Percentiles rank a stretch among this genome's conserved stretches.
phyloP scores from a whole-genome alignment of 2,888 invertebrate species.

The Meandrusa payeni region DNA sequence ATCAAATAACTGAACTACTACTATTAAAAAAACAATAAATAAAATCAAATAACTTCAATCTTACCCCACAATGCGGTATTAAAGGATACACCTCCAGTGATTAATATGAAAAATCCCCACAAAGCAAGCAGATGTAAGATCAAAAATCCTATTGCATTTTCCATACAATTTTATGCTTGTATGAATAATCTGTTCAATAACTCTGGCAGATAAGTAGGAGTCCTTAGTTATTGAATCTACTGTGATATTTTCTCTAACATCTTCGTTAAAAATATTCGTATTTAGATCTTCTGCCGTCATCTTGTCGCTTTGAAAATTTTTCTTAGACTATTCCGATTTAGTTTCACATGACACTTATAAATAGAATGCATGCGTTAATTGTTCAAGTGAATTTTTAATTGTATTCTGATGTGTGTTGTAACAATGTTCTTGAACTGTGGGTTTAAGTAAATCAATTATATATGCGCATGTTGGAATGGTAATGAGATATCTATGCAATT shows the following conservation, averaged over 20 bases:
- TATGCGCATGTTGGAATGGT: constrained; percentile 1
- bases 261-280: constrained; percentile 8
- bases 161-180: constrained; percentile 81
- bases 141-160: constrained; percentile 82
- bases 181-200: constrained; percentile 51
- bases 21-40: too few relatives aligned
- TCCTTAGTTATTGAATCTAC: constrained; percentile 13
- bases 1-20: too few relatives aligned
- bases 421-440: constrained; percentile 16
- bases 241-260: constrained; percentile 15
- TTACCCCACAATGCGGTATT: constrained; percentile 49
- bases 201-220: constrained; percentile 30
- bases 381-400: constrained; percentile 8
- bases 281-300: constrained; percentile 22
- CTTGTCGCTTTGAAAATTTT: constrained; percentile 4
- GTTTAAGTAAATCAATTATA: constrained; percentile 3
- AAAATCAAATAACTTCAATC: too few relatives aligned
- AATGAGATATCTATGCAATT: too few relatives aligned
- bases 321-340: constrained; percentile 4
- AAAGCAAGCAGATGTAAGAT: constrained; percentile 74
- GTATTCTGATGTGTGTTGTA: constrained; percentile 12
- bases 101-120: constrained; percentile 58
- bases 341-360: constrained; percentile 21
- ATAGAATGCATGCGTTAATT: background rate
- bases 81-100: constrained; percentile 40